Conservation (phyloP, 2,113 vertebrate genomes). For the Pseudorasbora parva region DNA sequence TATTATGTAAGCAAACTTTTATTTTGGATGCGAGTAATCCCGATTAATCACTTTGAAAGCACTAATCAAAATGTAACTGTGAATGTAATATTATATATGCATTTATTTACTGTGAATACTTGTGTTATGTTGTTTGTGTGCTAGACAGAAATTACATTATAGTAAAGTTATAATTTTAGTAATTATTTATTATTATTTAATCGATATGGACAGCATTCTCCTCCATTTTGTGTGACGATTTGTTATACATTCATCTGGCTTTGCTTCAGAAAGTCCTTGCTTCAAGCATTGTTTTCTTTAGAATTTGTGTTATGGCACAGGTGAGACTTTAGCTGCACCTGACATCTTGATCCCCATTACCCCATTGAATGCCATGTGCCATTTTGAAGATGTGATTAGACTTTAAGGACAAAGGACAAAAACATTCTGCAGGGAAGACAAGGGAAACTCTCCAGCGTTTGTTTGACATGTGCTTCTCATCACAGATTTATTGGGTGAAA, state of each 20-base stretch:
- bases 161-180: background rate
- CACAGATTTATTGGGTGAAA: slow-evolving; percentile 49
- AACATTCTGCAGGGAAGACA: background rate
- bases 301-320: background rate
- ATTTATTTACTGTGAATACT: no score
- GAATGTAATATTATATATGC: no score
- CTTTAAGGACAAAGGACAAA: slow-evolving; percentile 15
- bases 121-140: background rate
- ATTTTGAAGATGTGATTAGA: slow-evolving; percentile 9
- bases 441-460: slow-evolving; percentile 17
- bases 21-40: no score
- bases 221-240: slow-evolving; percentile 31
- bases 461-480: slow-evolving; percentile 31
- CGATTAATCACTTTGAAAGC: no score
- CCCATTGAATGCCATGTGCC: slow-evolving; percentile 32
- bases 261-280: slow-evolving; percentile 18
- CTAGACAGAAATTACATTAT: background rate
- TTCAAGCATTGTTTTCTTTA: slow-evolving; percentile 6
- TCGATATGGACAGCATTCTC: background rate
- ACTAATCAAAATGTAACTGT: no score
- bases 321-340: slow-evolving; percentile 8
- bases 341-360: slow-evolving; percentile 37
- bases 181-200: background rate
- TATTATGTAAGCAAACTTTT: no score
- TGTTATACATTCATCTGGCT: background rate